Percentiles rank a stretch among this genome's conserved stretches.
Evolutionary conservation across 2,797 vertebrate species (phyloP).

Genomic region (Chaetophractus vellerosus): DNA sequence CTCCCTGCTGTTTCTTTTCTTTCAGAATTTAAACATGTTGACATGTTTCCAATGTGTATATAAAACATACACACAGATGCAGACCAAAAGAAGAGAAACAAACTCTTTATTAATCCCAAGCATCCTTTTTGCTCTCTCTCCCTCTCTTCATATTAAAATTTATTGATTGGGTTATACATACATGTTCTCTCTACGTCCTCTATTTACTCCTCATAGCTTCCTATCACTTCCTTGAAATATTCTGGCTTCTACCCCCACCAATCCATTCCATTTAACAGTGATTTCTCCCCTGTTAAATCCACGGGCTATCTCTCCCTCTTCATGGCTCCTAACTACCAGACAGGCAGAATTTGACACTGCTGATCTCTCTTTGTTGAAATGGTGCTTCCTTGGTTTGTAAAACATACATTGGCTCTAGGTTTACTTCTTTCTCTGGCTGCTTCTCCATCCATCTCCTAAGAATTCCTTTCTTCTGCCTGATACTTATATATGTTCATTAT

Average conservation of each 20-base stretch:
- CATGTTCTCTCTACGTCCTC: neutral
- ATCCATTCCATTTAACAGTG: no score
- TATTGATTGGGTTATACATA: neutral
- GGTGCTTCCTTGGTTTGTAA: neutral
- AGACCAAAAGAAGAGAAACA: neutral
- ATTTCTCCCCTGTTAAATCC: neutral
- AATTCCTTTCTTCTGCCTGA: neutral
- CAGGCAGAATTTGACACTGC: neutral
- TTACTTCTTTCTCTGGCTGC: neutral
- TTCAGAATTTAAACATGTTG: neutral
- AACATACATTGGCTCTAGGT: neutral
- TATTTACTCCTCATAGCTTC: neutral
- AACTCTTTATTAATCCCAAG: neutral
- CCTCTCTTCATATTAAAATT: neutral
- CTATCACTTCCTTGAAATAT: neutral
- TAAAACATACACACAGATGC: neutral
- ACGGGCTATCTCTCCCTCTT: neutral
- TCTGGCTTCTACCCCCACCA: neutral
- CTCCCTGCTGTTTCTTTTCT: neutral
- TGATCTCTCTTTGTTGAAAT: neutral
- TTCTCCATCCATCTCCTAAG: neutral
- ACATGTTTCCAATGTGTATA: neutral
- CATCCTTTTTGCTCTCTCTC: neutral
- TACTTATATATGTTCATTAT: slow-evolving; percentile 25
- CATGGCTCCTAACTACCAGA: neutral